phyloP scores from a whole-genome alignment of 2,888 invertebrate species.

The Idaea aversata region DNA sequence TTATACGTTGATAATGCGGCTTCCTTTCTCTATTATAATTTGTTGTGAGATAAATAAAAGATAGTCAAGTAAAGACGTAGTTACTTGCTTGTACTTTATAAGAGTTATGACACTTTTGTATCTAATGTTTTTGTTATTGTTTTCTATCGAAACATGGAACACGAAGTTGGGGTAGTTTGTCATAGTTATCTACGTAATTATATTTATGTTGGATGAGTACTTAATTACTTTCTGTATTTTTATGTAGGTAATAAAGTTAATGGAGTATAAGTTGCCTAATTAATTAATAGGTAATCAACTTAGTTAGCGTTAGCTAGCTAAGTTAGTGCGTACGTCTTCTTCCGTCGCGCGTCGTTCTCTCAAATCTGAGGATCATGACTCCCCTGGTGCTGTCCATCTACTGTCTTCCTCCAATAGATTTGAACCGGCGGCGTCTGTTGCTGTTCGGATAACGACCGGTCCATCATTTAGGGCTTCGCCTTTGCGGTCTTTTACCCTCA shows the following conservation, averaged over 20 bases:
- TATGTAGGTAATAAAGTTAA: not conserved
- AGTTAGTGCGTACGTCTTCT: too few species aligned
- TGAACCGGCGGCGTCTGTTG: too few species aligned
- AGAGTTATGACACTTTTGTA: not conserved
- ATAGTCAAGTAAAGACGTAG: not conserved
- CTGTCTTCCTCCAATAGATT: too few species aligned
- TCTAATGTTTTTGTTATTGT: not conserved
- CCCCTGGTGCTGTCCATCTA: too few species aligned
- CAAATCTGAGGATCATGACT: too few species aligned
- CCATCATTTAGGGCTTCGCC: too few species aligned
- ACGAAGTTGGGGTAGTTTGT: not conserved
- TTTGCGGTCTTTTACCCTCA: too few species aligned
- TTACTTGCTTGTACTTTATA: not conserved
- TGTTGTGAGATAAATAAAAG: conserved; percentile 6
- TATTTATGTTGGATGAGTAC: not conserved
- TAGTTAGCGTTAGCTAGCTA: too few species aligned
- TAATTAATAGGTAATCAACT: too few species aligned
- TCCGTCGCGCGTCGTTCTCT: too few species aligned
- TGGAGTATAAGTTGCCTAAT: too few species aligned
- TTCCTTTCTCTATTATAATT: conserved; percentile 5
- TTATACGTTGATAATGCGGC: not conserved
- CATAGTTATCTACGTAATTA: not conserved
- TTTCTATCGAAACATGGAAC: not conserved
- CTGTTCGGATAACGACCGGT: too few species aligned
- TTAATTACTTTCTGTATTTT: not conserved